Percentiles rank a stretch among this genome's conserved stretches.
phyloP scores from a whole-genome alignment of 1,140 invertebrate genomes.

The Drosophila athabasca region DNA sequence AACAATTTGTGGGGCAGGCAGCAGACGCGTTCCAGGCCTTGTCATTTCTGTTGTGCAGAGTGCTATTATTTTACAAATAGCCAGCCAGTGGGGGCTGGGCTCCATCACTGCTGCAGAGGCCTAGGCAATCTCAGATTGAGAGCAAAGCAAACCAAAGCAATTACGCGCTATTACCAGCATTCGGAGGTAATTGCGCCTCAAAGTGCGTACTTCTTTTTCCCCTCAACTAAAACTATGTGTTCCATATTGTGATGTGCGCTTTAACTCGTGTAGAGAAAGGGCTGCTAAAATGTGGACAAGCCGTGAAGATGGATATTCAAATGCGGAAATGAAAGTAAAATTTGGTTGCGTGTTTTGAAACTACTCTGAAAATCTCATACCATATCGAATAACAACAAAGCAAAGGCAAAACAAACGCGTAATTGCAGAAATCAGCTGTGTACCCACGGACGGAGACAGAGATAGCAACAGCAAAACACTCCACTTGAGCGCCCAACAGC shows the following conservation, averaged over 20 bases:
- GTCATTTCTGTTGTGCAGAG: conserved; percentile 43
- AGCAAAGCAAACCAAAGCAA: conserved; percentile 39
- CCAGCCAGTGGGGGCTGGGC: conserved; percentile 43
- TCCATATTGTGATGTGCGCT: conserved; percentile 20
- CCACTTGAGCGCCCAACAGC: conserved; percentile 49
- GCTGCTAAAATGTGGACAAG: conserved; percentile 17
- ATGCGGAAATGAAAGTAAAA: conserved; percentile 75
- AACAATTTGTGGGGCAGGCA: conserved; percentile 45
- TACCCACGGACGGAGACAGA: conserved; percentile 68
- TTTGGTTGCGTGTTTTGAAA: conserved; percentile 68
- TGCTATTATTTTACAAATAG: conserved; percentile 56
- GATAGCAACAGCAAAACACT: conserved; percentile 58
- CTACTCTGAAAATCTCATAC: conserved; percentile 57
- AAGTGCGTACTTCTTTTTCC: conserved; percentile 61
- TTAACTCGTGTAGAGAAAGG: neutral
- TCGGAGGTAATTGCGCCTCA: conserved; percentile 38
- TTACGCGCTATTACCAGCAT: conserved; percentile 16
- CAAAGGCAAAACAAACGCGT: conserved; percentile 80
- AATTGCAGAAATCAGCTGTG: conserved; percentile 83
- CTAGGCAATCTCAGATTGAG: conserved; percentile 1
- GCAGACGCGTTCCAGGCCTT: conserved; percentile 49
- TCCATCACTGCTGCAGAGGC: conserved; percentile 19
- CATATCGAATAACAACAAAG: conserved; percentile 67
- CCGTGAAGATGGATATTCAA: conserved; percentile 36
- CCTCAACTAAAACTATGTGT: conserved; percentile 18